Percentiles rank a stretch among this genome's conserved stretches.
Evolutionary conservation across 2,797 vertebrate genomes (phyloP).

Genomic region (Euphonia xanthogaster): DNA sequence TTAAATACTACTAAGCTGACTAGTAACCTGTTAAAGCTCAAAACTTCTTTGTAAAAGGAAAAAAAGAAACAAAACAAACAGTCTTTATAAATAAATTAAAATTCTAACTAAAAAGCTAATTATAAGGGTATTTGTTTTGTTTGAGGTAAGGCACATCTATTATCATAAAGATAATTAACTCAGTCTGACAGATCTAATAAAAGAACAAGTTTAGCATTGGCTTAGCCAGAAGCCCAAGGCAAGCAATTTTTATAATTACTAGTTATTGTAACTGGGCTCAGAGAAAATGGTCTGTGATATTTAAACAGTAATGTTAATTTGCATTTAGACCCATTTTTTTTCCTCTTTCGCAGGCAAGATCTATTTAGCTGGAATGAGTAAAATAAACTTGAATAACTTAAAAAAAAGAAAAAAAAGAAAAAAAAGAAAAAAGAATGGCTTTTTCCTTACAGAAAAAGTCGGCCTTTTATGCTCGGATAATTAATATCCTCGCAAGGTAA

Average conservation of each 20-base stretch:
- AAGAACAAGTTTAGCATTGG: constrained; percentile 83
- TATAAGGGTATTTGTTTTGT: constrained; percentile 87
- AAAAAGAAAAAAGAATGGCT: background rate
- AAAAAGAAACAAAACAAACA: constrained; percentile 75
- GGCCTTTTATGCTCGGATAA: constrained; percentile 55
- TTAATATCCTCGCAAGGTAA: constrained; percentile 54
- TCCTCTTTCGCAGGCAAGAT: constrained; percentile 59
- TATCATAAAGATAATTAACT: constrained; percentile 89
- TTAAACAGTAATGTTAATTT: constrained; percentile 84
- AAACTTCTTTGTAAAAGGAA: constrained; percentile 47
- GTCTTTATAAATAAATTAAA: constrained; percentile 84
- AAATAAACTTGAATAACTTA: constrained; percentile 69
- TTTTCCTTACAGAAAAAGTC: constrained; percentile 31
- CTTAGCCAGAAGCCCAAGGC: constrained; percentile 83
- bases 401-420: background rate
- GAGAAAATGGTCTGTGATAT: constrained; percentile 84
- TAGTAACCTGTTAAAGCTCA: constrained; percentile 52
- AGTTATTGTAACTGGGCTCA: constrained; percentile 86
- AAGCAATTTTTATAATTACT: constrained; percentile 88
- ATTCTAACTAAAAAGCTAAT: constrained; percentile 84
- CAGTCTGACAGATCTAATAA: constrained; percentile 87
- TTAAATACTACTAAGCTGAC: constrained; percentile 16
- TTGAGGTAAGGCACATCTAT: constrained; percentile 86
- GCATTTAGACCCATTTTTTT: constrained; percentile 77
- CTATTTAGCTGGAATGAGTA: constrained; percentile 73